phyloP scores from a whole-genome alignment of 2,888 invertebrate genomes.

The Chalcosyrphus nemorum region DNA sequence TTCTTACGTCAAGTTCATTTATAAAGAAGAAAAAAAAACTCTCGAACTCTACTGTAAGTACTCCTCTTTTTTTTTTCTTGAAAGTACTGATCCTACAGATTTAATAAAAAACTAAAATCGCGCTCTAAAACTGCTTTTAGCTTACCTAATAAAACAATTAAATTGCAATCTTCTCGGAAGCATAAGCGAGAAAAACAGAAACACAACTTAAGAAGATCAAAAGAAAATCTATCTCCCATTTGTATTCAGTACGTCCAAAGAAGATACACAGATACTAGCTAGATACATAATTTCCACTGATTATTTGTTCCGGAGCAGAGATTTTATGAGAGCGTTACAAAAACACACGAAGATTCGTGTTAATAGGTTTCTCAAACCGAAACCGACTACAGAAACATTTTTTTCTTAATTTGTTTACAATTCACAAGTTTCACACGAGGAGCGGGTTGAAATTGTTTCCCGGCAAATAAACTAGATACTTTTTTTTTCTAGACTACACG shows the following conservation, averaged over 20 bases:
- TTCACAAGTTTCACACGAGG: constrained; percentile 10
- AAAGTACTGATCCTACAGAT: no score
- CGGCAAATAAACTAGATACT: not conserved
- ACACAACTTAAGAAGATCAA: constrained; percentile 26
- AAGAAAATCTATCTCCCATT: constrained; percentile 6
- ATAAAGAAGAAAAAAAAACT: not conserved
- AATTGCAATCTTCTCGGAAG: constrained; percentile 6
- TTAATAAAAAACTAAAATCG: not conserved
- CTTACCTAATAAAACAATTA: constrained; percentile 30
- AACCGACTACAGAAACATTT: not conserved
- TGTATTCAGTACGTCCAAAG: constrained; percentile 4
- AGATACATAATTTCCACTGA: constrained; percentile 24
- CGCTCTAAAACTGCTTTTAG: not conserved
- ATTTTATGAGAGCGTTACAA: constrained; percentile 54
- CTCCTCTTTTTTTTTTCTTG: not conserved
- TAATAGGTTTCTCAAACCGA: constrained; percentile 54
- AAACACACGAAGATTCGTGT: constrained; percentile 65
- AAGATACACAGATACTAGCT: not conserved
- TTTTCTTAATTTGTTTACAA: constrained; percentile 22
- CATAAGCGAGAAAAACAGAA: not conserved
- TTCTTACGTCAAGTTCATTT: no score
- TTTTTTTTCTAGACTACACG: not conserved
- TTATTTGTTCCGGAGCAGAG: constrained; percentile 48
- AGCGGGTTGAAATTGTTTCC: constrained; percentile 12
- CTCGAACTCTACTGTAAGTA: no score